Evolutionary conservation across 1,140 invertebrate genomes (phyloP).

Genomic region (Pseudomyrmex gracilis): DNA sequence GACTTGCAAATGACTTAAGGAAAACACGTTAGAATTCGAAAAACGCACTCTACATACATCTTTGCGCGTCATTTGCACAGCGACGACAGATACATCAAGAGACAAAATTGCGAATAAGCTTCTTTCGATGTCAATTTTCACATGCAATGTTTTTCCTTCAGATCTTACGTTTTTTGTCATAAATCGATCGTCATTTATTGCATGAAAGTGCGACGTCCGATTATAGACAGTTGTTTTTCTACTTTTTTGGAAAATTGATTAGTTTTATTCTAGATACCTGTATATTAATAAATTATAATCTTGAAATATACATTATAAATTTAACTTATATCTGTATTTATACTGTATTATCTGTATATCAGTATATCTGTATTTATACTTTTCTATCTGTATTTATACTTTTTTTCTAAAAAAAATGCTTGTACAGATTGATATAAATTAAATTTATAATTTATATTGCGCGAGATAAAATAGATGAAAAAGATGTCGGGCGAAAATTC

Average conservation of each 20-base stretch:
- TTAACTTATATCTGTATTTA: background rate
- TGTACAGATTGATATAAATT: no score
- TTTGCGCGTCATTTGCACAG: background rate
- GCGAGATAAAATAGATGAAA: no score
- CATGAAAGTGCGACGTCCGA: background rate
- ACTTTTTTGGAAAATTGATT: background rate
- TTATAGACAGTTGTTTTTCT: background rate
- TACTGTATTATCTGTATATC: no score
- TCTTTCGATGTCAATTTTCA: background rate
- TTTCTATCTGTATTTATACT: background rate
- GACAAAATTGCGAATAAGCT: background rate
- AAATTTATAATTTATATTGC: no score
- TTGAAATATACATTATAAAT: background rate
- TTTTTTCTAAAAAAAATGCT: background rate
- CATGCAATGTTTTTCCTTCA: background rate
- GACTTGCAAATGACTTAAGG: background rate
- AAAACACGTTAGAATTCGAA: constrained; percentile 17
- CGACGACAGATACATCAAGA: background rate
- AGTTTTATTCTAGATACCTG: background rate
- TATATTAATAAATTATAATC: no score
- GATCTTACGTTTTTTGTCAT: background rate
- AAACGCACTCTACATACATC: background rate
- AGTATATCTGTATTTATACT: no score
- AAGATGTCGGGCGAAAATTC: background rate
- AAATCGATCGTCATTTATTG: no score